phyloP scores from a whole-genome alignment of 2,113 vertebrate genomes.

The Otis tarda region DNA sequence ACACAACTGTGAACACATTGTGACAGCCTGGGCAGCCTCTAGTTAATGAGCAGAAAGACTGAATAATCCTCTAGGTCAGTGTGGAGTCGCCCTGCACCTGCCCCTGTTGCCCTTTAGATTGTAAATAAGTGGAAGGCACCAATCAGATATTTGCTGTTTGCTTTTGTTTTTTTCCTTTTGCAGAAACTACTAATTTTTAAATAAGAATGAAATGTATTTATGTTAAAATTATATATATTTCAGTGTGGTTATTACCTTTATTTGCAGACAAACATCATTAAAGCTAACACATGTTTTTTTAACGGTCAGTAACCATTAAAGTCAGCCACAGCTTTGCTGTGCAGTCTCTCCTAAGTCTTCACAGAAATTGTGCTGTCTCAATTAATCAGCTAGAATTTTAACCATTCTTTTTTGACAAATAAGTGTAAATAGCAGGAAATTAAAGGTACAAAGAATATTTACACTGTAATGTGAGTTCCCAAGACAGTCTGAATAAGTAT shows the following conservation, averaged over 20 bases:
- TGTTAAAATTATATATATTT: background rate
- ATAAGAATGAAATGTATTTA: constrained; percentile 15
- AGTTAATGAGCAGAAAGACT: constrained; percentile 60
- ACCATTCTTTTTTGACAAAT: background rate
- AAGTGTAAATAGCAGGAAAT: background rate
- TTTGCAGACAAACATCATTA: background rate
- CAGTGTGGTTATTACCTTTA: constrained; percentile 23
- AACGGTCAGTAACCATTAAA: background rate
- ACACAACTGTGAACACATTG: constrained; percentile 12
- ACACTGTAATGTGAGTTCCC: background rate
- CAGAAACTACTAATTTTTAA: constrained; percentile 53
- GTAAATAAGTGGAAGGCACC: background rate
- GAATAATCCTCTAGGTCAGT: constrained; percentile 59
- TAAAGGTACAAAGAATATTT: background rate
- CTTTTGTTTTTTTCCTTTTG: background rate
- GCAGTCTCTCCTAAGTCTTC: background rate
- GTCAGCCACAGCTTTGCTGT: background rate
- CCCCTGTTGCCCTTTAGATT: constrained; percentile 9
- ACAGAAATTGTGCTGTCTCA: background rate
- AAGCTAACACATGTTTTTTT: constrained; percentile 1
- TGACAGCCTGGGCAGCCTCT: constrained; percentile 44
- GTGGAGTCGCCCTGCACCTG: background rate
- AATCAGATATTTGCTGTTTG: background rate
- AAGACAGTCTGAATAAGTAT: background rate
- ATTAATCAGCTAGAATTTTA: background rate